A percentile compares a stretch with the other conserved stretches of the same genome.
These are phyloP conservation scores for Heliconius hermathena DNA, from an alignment of 1,140 invertebrate species.

Conservation along the genomic window DNA sequence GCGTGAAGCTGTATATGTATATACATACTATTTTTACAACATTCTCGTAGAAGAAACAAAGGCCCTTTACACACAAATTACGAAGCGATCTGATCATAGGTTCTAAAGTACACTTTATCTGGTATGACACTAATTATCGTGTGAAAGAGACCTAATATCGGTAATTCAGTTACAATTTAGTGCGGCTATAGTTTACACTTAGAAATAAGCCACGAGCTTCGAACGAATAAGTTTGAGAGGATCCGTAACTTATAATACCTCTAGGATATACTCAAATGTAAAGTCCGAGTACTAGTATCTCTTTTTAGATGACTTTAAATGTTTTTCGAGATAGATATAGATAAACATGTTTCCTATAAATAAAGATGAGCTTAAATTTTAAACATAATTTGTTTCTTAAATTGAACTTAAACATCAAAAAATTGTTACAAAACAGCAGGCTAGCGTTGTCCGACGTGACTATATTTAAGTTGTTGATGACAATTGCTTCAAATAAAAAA, in stretches of 20 bases:
- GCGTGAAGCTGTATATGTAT: too few relatives aligned
- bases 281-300: neutral
- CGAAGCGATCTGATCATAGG: neutral
- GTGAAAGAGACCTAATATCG: neutral
- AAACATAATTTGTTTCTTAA: too few relatives aligned
- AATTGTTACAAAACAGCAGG: too few relatives aligned
- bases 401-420: too few relatives aligned
- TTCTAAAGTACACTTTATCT: neutral
- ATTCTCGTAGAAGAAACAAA: neutral
- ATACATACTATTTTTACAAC: too few relatives aligned
- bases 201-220: neutral
- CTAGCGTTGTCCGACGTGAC: too few relatives aligned
- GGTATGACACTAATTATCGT: neutral
- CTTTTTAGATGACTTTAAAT: neutral
- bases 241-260: neutral
- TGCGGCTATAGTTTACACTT: constrained; percentile 5
- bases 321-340: neutral
- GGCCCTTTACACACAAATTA: neutral
- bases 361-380: too few relatives aligned
- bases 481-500: too few relatives aligned
- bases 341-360: too few relatives aligned
- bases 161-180: constrained; percentile 4
- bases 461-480: too few relatives aligned
- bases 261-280: too few relatives aligned
- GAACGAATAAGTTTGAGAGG: constrained; percentile 5